Conservation (phyloP, 2,888 invertebrate genomes). For the Ichneumoninae sp. region DNA sequence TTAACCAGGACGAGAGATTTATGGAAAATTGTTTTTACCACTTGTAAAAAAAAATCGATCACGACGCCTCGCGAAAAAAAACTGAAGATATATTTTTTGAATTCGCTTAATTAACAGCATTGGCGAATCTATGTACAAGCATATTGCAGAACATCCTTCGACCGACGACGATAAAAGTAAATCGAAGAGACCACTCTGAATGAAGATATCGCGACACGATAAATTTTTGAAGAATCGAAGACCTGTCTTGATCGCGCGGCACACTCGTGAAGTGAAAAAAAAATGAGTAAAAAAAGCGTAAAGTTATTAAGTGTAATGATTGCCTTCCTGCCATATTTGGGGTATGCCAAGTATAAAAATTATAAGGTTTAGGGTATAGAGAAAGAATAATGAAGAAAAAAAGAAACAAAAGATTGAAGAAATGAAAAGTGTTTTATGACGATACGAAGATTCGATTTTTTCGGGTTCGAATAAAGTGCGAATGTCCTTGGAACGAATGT, state of each 20-base stretch:
- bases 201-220: constrained; percentile 24
- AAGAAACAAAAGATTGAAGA: constrained; percentile 27
- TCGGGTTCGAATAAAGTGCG: constrained; percentile 69
- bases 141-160: constrained; percentile 74
- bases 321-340: constrained; percentile 88
- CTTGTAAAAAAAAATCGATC: not conserved
- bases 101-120: not conserved
- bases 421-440: constrained; percentile 61
- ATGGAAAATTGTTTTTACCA: not conserved
- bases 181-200: constrained; percentile 44
- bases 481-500: constrained; percentile 67
- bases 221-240: constrained; percentile 49
- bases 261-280: constrained; percentile 68
- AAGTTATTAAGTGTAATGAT: constrained; percentile 85
- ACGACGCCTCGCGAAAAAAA: constrained; percentile 3
- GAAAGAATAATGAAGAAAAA: constrained; percentile 63
- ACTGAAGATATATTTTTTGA: not conserved
- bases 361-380: constrained; percentile 84
- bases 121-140: constrained; percentile 73
- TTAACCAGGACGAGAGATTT: not conserved
- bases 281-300: constrained; percentile 62
- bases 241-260: constrained; percentile 67
- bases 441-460: constrained; percentile 71
- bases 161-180: constrained; percentile 62
- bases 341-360: constrained; percentile 87